phyloP scores from a whole-genome alignment of 2,888 invertebrate species.

The Eilema sororculum region DNA sequence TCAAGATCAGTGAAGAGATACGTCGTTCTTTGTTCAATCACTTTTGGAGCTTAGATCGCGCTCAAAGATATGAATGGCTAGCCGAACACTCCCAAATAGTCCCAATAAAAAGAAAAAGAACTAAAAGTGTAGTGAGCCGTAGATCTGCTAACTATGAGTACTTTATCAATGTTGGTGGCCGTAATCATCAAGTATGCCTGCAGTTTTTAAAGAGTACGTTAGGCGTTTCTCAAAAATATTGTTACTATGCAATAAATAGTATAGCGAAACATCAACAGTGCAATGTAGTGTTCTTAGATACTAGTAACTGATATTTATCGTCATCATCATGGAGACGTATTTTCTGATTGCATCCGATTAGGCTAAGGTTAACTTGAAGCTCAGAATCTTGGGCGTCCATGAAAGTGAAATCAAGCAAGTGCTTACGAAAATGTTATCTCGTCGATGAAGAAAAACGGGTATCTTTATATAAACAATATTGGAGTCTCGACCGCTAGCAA shows the following conservation, averaged over 20 bases:
- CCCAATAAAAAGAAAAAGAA: constrained; percentile 13
- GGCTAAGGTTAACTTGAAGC: too few species aligned
- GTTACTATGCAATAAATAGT: not conserved
- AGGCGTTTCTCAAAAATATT: not conserved
- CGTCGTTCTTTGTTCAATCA: not conserved
- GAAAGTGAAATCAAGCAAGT: too few species aligned
- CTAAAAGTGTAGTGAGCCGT: constrained; percentile 1
- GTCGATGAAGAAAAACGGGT: too few species aligned
- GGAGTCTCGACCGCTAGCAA: too few species aligned
- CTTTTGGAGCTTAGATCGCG: constrained; percentile 5
- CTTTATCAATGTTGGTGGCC: not conserved
- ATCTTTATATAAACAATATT: too few species aligned
- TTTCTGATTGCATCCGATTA: too few species aligned
- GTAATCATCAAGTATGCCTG: not conserved
- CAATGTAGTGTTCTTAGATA: too few species aligned
- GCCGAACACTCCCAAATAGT: not conserved
- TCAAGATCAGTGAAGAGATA: constrained; percentile 1
- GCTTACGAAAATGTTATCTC: too few species aligned
- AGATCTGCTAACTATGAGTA: not conserved
- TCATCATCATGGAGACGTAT: too few species aligned
- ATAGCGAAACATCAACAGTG: not conserved
- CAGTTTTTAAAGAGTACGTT: not conserved
- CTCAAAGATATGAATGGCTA: not conserved
- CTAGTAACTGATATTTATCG: too few species aligned
- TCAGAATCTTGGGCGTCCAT: too few species aligned